These are phyloP conservation scores for Euphydryas editha DNA, from an alignment of 2,888 invertebrate genomes.

Conservation along the genomic window DNA sequence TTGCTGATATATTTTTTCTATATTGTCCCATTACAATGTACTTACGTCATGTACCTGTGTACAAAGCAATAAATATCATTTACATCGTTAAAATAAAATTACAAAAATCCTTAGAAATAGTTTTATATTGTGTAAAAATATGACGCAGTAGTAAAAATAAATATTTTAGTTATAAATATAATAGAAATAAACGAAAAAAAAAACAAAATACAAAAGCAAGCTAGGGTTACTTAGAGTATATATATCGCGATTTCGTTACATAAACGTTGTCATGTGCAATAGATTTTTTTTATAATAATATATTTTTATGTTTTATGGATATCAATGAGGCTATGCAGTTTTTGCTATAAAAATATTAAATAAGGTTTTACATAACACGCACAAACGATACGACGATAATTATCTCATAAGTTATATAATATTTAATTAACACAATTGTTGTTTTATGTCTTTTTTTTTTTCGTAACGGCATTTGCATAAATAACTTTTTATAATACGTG, in stretches of 20 bases:
- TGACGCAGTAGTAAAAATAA: background rate
- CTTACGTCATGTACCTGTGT: background rate
- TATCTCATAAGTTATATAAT: constrained; percentile 1
- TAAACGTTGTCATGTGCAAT: no score
- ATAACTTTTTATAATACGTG: background rate
- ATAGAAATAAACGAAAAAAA: background rate
- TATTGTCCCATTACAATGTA: background rate
- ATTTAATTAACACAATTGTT: background rate
- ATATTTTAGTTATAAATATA: background rate
- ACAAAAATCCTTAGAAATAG: no score
- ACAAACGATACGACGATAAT: constrained; percentile 17
- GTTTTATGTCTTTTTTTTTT: background rate
- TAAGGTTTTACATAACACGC: constrained; percentile 21
- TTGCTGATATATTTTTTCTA: background rate
- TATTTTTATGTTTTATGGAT: background rate
- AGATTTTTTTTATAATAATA: no score
- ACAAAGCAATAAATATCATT: background rate
- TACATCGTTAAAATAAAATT: background rate
- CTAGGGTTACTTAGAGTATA: background rate
- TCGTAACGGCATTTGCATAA: background rate
- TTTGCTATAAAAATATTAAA: background rate
- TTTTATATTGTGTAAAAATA: background rate
- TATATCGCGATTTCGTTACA: background rate
- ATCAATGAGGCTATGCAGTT: background rate
- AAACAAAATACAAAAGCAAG: background rate